phyloP scores from a whole-genome alignment of 1,140 invertebrate species.

The Camponotus pennsylvanicus region DNA sequence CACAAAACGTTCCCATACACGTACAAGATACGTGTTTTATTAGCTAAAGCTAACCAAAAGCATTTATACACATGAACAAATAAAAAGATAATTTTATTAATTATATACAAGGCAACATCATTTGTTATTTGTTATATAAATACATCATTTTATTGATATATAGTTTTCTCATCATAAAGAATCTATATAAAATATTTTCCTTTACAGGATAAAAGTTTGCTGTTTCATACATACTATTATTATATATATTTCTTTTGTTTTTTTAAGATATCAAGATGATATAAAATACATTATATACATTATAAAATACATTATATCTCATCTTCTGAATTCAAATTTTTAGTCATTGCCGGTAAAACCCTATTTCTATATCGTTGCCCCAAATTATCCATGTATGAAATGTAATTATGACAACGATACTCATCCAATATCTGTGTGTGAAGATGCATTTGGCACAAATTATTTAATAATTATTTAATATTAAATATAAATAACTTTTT shows the following conservation, averaged over 20 bases:
- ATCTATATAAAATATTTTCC: conserved; percentile 36
- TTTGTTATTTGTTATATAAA: conserved; percentile 46
- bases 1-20: conserved; percentile 43
- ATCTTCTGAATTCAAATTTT: conserved; percentile 61
- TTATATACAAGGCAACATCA: conserved; percentile 53
- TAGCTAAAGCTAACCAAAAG: conserved; percentile 63
- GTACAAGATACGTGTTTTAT: conserved; percentile 72
- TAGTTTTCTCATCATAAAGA: conserved; percentile 39
- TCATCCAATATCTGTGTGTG: conserved; percentile 78
- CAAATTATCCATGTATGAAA: conserved; percentile 83
- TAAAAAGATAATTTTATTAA: conserved; percentile 66
- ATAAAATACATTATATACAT: neutral
- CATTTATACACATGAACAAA: conserved; percentile 73
- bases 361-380: conserved; percentile 82
- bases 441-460: conserved; percentile 41
- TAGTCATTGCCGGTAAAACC: conserved; percentile 79
- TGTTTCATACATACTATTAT: neutral
- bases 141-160: conserved; percentile 37
- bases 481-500: conserved; percentile 7
- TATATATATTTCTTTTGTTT: neutral
- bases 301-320: conserved; percentile 16
- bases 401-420: conserved; percentile 80
- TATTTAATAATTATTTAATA: conserved; percentile 26
- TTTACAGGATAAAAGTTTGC: neutral
- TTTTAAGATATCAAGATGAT: neutral